Conservation (phyloP, 2,113 vertebrate species). For the Engystomops pustulosus region DNA sequence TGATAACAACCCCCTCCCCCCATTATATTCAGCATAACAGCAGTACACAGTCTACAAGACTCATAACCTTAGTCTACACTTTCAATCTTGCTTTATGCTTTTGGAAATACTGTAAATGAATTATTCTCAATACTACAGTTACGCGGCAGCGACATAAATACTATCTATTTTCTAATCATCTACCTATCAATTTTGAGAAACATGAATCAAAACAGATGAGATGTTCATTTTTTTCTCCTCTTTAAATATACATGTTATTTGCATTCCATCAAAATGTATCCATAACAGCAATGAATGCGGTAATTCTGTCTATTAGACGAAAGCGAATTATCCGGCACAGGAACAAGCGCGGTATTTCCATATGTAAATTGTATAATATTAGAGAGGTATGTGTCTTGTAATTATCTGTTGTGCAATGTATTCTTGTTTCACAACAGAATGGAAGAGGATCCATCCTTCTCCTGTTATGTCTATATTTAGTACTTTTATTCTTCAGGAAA, state of each 20-base stretch:
- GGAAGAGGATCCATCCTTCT: no score
- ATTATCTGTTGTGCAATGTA: neutral
- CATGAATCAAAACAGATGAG: neutral
- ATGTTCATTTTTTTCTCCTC: neutral
- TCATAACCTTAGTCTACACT: no score
- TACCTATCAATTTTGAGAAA: neutral
- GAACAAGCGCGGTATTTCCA: neutral
- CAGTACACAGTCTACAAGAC: no score
- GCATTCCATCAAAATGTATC: neutral
- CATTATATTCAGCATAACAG: no score
- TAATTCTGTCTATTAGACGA: neutral
- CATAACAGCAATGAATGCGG: neutral
- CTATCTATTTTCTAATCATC: neutral
- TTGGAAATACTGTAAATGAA: neutral
- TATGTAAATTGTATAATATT: neutral
- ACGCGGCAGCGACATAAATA: neutral
- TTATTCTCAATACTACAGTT: neutral
- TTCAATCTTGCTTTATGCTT: neutral
- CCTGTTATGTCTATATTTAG: no score
- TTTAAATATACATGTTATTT: neutral
- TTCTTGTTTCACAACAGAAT: neutral
- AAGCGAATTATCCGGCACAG: neutral
- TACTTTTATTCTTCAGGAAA: no score
- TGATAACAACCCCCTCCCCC: no score
- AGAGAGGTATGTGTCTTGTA: neutral